A percentile compares a stretch with the other conserved stretches of the same genome.
These are phyloP conservation scores for Leptopterna dolabrata DNA, from an alignment of 2,888 invertebrate genomes.

Conservation along the genomic window DNA sequence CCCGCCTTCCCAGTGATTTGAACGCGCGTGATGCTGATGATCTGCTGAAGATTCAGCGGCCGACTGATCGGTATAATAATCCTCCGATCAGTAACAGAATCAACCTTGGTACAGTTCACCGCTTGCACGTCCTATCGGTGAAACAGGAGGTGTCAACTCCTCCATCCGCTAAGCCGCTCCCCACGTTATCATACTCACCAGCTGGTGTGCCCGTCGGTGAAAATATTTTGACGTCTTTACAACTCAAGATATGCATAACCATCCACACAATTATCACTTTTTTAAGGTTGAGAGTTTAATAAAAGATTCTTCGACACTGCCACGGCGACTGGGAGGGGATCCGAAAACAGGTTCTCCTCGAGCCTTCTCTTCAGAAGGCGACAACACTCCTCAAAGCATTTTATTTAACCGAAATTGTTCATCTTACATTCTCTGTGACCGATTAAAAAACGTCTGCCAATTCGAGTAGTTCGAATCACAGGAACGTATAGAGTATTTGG, in stretches of 20 bases:
- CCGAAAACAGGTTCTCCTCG: conserved; percentile 27
- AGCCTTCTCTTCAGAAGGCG: conserved; percentile 36
- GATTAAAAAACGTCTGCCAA: too few species aligned
- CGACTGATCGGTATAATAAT: too few species aligned
- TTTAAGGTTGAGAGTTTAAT: conserved; percentile 14
- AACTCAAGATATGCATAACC: not conserved
- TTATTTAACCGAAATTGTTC: conserved; percentile 19
- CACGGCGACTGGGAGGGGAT: conserved; percentile 24
- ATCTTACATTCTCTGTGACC: not conserved
- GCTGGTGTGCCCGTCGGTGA: not conserved
- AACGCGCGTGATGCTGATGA: not conserved
- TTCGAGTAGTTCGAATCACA: too few species aligned
- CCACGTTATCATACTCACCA: not conserved
- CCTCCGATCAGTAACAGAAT: too few species aligned
- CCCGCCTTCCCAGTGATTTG: not conserved
- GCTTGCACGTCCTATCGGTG: too few species aligned
- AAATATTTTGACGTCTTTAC: not conserved
- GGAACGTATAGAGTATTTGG: too few species aligned
- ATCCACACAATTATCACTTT: conserved; percentile 7
- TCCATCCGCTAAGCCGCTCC: not conserved
- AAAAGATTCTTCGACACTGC: not conserved
- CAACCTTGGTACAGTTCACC: too few species aligned
- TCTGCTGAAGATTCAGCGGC: too few species aligned
- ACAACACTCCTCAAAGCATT: conserved; percentile 29
- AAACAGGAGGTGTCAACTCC: not conserved